A percentile compares a stretch with the other conserved stretches of the same genome.
phyloP scores from a whole-genome alignment of 2,888 invertebrate species.

The Tyria jacobaeae region DNA sequence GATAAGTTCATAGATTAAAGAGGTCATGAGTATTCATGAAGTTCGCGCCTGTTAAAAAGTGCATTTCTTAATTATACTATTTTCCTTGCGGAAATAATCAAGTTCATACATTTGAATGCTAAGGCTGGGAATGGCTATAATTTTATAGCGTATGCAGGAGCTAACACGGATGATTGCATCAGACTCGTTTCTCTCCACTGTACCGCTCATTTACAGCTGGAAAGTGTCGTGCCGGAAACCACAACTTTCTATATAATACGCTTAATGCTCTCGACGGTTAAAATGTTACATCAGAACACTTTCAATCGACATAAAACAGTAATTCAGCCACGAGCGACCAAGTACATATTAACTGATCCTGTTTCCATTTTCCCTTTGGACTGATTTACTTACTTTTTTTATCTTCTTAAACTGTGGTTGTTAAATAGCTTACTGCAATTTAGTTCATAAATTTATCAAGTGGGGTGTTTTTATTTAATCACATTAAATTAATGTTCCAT shows the following conservation, averaged over 20 bases:
- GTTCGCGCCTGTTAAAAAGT: no score
- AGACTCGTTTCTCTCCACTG: conserved; percentile 60
- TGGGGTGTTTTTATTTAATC: background rate
- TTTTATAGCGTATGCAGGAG: conserved; percentile 24
- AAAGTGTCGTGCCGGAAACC: conserved; percentile 72
- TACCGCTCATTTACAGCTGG: conserved; percentile 49
- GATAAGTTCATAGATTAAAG: no score
- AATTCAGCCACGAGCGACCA: conserved; percentile 19
- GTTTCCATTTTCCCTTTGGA: background rate
- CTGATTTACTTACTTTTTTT: conserved; percentile 7
- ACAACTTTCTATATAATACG: conserved; percentile 68
- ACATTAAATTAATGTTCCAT: background rate
- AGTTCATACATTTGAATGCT: background rate
- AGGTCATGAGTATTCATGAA: no score
- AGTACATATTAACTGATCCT: background rate
- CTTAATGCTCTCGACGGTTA: conserved; percentile 53
- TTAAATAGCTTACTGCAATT: no score
- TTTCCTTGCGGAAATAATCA: background rate
- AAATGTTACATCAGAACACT: conserved; percentile 40
- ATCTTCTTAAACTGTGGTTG: background rate
- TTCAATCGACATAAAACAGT: conserved; percentile 30
- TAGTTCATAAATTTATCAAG: no score
- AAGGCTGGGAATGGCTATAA: background rate
- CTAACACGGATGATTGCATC: conserved; percentile 61
- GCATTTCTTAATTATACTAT: background rate